These are phyloP conservation scores for Rhingia campestris DNA, from an alignment of 2,888 invertebrate species.

Conservation along the genomic window DNA sequence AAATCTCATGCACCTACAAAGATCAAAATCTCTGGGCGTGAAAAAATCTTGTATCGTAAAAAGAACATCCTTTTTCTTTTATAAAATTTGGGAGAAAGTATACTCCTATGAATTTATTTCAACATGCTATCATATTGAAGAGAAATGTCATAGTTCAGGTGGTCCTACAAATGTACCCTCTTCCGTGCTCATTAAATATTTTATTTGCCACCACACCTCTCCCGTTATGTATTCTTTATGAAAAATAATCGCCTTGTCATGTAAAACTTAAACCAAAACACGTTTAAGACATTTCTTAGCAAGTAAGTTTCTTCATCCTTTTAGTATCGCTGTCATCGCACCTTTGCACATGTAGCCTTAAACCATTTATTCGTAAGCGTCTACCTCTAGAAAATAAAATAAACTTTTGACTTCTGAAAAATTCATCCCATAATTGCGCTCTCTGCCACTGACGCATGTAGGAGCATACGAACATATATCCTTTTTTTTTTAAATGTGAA, in stretches of 20 bases:
- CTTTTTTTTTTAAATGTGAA: neutral
- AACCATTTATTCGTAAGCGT: neutral
- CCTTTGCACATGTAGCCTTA: neutral
- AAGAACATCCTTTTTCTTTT: too few species aligned
- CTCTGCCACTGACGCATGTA: slow-evolving; percentile 36
- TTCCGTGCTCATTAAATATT: too few species aligned
- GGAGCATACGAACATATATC: neutral
- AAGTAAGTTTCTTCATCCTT: slow-evolving; percentile 28
- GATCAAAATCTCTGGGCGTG: too few species aligned
- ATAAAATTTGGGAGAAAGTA: too few species aligned
- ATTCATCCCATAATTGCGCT: slow-evolving; percentile 56
- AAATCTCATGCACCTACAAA: too few species aligned
- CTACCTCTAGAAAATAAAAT: neutral
- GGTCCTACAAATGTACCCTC: too few species aligned
- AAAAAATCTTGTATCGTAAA: too few species aligned
- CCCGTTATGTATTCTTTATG: too few species aligned
- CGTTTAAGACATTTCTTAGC: slow-evolving; percentile 38
- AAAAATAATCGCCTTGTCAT: neutral
- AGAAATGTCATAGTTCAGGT: too few species aligned
- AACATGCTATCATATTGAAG: too few species aligned
- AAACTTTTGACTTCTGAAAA: slow-evolving; percentile 51
- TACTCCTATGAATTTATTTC: too few species aligned
- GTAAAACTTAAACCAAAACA: neutral
- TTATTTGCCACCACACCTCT: too few species aligned
- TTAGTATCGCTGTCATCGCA: slow-evolving; percentile 13